phyloP scores from a whole-genome alignment of 2,888 invertebrate species.

The Drosophila algonquin region DNA sequence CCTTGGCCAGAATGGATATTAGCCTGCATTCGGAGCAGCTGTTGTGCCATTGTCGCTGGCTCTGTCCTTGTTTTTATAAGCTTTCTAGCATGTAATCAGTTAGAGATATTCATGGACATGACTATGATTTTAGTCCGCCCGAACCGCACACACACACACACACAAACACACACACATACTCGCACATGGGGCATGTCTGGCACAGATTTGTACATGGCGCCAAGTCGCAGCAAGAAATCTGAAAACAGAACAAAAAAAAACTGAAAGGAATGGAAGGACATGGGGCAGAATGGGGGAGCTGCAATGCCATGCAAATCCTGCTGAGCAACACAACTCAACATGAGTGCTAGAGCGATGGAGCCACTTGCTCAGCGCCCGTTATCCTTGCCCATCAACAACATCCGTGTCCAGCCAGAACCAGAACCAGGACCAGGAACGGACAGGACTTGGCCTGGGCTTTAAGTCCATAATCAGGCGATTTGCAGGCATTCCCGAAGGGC shows the following conservation, averaged over 20 bases:
- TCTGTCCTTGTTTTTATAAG: slow-evolving; percentile 69
- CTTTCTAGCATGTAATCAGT: slow-evolving; percentile 75
- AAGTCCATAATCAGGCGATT: slow-evolving; percentile 75
- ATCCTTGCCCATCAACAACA: slow-evolving; percentile 50
- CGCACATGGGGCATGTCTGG: slow-evolving; percentile 2
- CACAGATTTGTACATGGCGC: slow-evolving; percentile 47
- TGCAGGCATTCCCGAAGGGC: slow-evolving; percentile 68
- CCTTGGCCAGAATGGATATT: slow-evolving; percentile 40
- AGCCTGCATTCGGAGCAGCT: slow-evolving; percentile 60
- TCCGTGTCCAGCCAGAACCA: slow-evolving; percentile 24
- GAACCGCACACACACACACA: slow-evolving; percentile 29
- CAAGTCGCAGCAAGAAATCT: slow-evolving; percentile 64
- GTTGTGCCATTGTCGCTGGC: slow-evolving; percentile 59
- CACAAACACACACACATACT: slow-evolving; percentile 17
- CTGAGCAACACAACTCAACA: slow-evolving; percentile 61
- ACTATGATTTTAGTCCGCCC: slow-evolving; percentile 69
- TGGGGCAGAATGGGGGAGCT: slow-evolving; percentile 41
- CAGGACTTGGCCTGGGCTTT: slow-evolving; percentile 39
- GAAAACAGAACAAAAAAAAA: slow-evolving; percentile 17
- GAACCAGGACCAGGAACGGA: not conserved
- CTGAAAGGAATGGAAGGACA: slow-evolving; percentile 37
- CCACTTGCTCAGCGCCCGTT: slow-evolving; percentile 43
- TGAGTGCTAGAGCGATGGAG: slow-evolving; percentile 51
- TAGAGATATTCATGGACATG: slow-evolving; percentile 77
- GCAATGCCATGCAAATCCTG: slow-evolving; percentile 72